Conservation (phyloP, 1,140 invertebrate genomes). For the Patella vulgata region DNA sequence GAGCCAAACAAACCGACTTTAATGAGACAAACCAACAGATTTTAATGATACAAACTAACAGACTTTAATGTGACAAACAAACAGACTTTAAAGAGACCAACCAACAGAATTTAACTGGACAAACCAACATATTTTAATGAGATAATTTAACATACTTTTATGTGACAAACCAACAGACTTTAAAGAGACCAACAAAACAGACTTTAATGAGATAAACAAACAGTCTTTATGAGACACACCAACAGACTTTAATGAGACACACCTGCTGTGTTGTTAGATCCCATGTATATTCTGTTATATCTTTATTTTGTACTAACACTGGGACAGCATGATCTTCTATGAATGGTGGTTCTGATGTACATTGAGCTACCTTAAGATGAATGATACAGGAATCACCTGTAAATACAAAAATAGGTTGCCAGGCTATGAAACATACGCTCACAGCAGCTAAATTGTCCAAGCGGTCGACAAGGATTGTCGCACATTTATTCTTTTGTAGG, state of each 20-base stretch:
- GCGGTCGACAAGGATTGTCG: no score
- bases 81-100: neutral
- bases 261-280: constrained; percentile 89
- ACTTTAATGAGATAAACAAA: neutral
- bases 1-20: no score
- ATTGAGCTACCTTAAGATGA: constrained; percentile 66
- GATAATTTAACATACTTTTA: no score
- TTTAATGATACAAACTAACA: neutral
- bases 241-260: no score
- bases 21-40: neutral
- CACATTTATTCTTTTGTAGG: no score
- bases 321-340: constrained; percentile 93
- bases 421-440: no score
- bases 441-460: no score
- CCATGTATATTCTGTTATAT: constrained; percentile 77
- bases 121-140: neutral
- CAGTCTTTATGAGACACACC: no score
- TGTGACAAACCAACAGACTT: constrained; percentile 1
- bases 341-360: constrained; percentile 73
- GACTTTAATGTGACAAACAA: no score
- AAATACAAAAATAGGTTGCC: no score
- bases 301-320: constrained; percentile 74
- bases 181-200: no score
- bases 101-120: neutral
- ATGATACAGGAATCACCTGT: constrained; percentile 67